Conservation (phyloP, 2,113 vertebrate genomes). For the Pachycephala philippinensis region DNA sequence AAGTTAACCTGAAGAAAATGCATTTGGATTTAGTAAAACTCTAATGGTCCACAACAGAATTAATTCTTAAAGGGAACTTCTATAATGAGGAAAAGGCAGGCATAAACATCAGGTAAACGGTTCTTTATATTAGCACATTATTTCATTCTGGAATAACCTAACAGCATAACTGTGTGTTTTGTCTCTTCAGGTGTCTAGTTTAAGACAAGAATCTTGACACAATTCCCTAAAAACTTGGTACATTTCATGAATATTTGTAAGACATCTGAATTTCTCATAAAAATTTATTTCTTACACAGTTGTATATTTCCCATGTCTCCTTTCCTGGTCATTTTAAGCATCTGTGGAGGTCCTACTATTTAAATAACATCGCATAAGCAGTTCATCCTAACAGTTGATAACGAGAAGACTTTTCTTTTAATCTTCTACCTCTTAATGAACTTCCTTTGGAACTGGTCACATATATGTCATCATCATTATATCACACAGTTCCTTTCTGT, state of each 20-base stretch:
- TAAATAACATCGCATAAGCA: neutral
- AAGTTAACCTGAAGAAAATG: neutral
- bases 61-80: neutral
- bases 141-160: neutral
- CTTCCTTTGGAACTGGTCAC: neutral
- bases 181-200: neutral
- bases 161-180: neutral
- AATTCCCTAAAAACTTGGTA: neutral
- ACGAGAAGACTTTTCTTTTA: neutral
- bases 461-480: neutral
- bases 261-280: neutral
- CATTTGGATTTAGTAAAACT: neutral
- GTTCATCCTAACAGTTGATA: neutral
- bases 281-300: neutral
- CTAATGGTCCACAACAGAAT: neutral
- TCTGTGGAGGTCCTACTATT: neutral
- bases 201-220: neutral
- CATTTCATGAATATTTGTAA: neutral
- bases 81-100: neutral
- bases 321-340: neutral
- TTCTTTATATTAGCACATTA: neutral
- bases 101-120: neutral
- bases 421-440: neutral
- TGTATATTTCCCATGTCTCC: neutral
- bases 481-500: neutral